Evolutionary conservation across 2,113 vertebrate species (phyloP).

Genomic region (Grantiella picta): DNA sequence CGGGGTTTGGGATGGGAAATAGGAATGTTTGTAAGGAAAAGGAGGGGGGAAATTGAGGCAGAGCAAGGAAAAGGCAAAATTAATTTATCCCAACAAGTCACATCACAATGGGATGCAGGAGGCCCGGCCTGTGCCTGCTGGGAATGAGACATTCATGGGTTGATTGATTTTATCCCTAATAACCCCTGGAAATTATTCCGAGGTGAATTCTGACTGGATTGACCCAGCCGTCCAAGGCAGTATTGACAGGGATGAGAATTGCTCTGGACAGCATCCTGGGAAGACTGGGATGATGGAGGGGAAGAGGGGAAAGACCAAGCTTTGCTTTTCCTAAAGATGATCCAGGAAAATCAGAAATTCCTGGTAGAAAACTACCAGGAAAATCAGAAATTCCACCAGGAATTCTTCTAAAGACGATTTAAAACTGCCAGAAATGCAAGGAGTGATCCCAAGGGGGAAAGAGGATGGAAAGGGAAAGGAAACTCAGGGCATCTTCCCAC

Average conservation of each 20-base stretch:
- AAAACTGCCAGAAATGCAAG: background rate
- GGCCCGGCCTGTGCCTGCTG: background rate
- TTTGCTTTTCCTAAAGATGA: background rate
- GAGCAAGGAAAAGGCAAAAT: background rate
- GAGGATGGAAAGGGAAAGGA: background rate
- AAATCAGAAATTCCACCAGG: too few relatives aligned
- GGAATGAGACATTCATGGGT: background rate
- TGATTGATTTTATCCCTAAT: background rate
- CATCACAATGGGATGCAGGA: rapidly evolving
- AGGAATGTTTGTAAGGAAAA: background rate
- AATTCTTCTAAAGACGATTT: too few relatives aligned
- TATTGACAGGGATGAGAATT: background rate
- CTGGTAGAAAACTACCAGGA: too few relatives aligned
- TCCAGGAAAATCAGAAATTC: too few relatives aligned
- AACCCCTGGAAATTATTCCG: background rate
- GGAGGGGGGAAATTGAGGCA: rapidly evolving
- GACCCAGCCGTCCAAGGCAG: background rate
- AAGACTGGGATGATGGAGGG: background rate
- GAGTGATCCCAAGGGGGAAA: rapidly evolving
- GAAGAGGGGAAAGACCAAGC: background rate
- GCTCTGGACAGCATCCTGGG: background rate
- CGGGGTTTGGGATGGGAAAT: background rate
- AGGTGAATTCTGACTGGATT: background rate
- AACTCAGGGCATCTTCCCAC: background rate
- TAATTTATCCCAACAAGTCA: background rate